Evolutionary conservation across 1,140 invertebrate genomes (phyloP).

Genomic region (Chironomus striatipennis): DNA sequence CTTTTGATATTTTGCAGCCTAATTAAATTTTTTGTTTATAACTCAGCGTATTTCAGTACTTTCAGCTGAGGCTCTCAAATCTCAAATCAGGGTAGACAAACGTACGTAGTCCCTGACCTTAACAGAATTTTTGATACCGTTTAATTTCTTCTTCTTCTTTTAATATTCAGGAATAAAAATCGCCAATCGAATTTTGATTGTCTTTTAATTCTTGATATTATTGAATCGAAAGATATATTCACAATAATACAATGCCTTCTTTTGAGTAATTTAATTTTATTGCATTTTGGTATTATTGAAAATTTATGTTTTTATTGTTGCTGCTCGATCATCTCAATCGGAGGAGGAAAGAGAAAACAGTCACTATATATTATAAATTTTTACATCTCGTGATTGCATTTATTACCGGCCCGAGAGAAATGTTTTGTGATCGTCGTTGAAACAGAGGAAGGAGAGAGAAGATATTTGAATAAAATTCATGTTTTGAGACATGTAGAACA

Average conservation of each 20-base stretch:
- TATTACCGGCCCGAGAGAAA: neutral
- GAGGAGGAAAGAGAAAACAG: neutral
- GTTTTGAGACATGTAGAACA: slow-evolving; percentile 16
- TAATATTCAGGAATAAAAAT: neutral
- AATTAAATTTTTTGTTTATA: no score
- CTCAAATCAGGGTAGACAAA: no score
- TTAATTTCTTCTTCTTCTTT: neutral
- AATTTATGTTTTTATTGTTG: slow-evolving; percentile 22
- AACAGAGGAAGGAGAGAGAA: neutral
- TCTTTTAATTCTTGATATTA: slow-evolving; percentile 16
- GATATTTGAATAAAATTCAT: neutral
- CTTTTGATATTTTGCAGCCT: no score
- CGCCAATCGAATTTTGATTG: slow-evolving; percentile 22
- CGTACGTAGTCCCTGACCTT: no score
- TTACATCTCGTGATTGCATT: slow-evolving; percentile 3
- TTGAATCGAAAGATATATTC: neutral
- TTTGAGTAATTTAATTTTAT: slow-evolving; percentile 24
- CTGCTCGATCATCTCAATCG: neutral
- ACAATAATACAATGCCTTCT: slow-evolving; percentile 8
- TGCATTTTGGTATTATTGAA: neutral
- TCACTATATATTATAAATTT: neutral
- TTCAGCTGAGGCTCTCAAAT: no score
- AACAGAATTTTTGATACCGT: no score
- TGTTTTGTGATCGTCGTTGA: neutral
- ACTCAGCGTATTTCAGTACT: no score